Base-by-base conservation (phyloP, 2,797 vertebrate genomes). In the Pelodytes ibericus region DNA sequence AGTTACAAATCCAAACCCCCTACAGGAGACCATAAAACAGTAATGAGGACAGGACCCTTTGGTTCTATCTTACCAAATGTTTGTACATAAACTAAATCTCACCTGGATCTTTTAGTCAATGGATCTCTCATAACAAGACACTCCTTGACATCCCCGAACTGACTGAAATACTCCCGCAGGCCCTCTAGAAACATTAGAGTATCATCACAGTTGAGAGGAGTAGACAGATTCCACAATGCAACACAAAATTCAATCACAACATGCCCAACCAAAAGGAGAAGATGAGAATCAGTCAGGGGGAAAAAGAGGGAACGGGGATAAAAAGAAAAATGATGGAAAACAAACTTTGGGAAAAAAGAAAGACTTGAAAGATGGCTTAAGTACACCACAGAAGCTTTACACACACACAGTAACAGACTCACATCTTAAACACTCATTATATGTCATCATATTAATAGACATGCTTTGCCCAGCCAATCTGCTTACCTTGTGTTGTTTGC, bases 111-210 rank as follows among this genome's bases (percentile, higher is more conserved):
- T 91, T 99, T 98, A 85, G 96, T 99, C 94, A 98, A 92, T 78
- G 97, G 97, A 95, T 99, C 96, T 90, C 96, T 92, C 96, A 99
- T 98, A 92, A 98, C 96, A 95, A 99, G 96, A 90, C 97, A 98
- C 95, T 99, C 96, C 91, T 98, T 99, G 93, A 98, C 96, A 86
- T 99, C 96, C 66, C 97, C 96, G 84, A 98, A 99, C 92, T 99
- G 98, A 92, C 96, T 96, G 91, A 99, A 99, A 92, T 99, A 98
- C 85, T 99, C 97, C 88, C 97, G 97, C 91, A 98, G 88, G 83
- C 97, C 96, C 91, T 99, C 96, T 98, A 93, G 74, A 90, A 92
- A 80, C 81, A 88, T 71, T 86, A 75, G 75, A 66, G 62, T 22
- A 66, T 51, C 39, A 72, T 72, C 60, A 62, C 67, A 77, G 62